Percentiles rank a stretch among this genome's conserved stretches.
phyloP scores from a whole-genome alignment of 2,888 invertebrate species.

The Periphyllus acericola region DNA sequence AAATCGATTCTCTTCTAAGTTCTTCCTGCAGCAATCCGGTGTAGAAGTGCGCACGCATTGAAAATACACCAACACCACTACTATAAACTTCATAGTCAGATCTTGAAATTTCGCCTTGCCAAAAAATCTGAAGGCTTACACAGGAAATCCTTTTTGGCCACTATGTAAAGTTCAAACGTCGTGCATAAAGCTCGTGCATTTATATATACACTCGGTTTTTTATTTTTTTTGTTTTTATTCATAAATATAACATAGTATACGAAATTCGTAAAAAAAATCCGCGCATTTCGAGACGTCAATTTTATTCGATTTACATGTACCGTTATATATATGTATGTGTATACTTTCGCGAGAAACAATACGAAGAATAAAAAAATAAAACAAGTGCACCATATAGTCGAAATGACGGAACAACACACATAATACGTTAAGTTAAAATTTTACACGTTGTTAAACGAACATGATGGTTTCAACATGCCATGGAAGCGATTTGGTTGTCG shows the following conservation, averaged over 20 bases:
- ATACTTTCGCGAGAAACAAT: no score
- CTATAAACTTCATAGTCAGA: not conserved
- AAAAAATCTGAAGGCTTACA: not conserved
- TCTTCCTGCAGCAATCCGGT: not conserved
- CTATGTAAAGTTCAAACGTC: not conserved
- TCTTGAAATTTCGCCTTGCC: not conserved
- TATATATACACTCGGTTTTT: not conserved
- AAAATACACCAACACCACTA: not conserved
- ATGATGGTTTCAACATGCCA: no score
- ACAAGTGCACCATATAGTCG: no score
- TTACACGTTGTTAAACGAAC: no score
- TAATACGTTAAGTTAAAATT: no score
- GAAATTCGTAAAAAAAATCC: no score
- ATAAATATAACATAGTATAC: not conserved
- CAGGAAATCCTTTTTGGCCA: not conserved
- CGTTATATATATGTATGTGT: no score
- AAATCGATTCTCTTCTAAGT: not conserved
- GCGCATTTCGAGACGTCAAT: not conserved
- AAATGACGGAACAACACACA: no score
- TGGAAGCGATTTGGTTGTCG: no score
- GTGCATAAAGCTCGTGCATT: not conserved
- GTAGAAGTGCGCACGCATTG: not conserved
- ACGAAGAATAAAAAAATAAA: no score
- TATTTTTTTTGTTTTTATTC: not conserved
- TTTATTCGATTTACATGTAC: no score